phyloP scores from a whole-genome alignment of 2,888 invertebrate genomes.

The Portevinia maculata region DNA sequence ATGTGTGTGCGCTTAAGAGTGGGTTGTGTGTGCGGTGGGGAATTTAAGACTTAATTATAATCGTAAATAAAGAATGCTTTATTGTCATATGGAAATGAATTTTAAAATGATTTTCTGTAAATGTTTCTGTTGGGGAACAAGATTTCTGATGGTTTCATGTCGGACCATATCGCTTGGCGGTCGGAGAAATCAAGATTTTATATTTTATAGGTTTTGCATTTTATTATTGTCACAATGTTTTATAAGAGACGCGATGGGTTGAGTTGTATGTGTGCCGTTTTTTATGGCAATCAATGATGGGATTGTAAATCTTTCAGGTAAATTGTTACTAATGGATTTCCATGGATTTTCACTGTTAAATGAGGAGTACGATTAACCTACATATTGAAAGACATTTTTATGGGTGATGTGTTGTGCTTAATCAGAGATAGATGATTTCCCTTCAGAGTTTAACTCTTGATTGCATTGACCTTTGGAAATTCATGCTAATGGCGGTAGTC shows the following conservation, averaged over 20 bases:
- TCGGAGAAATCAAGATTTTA: conserved; percentile 66
- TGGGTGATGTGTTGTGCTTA: not conserved
- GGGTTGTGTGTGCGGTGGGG: conserved; percentile 28
- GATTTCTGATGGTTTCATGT: conserved; percentile 35
- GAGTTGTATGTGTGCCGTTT: conserved; percentile 2
- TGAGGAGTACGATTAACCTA: conserved; percentile 54
- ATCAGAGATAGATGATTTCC: conserved; percentile 24
- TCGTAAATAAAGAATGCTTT: conserved; percentile 71
- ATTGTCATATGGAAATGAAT: conserved; percentile 72
- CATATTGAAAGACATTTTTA: conserved; percentile 36
- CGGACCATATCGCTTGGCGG: not conserved
- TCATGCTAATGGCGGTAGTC: no score
- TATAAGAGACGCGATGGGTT: conserved; percentile 1
- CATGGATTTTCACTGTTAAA: conserved; percentile 49
- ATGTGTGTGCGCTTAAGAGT: conserved; percentile 17
- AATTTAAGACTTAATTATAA: conserved; percentile 66
- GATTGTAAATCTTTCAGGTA: conserved; percentile 58
- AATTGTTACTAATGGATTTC: conserved; percentile 71
- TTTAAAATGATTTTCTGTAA: conserved; percentile 58
- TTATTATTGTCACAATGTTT: conserved; percentile 39
- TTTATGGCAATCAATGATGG: conserved; percentile 61
- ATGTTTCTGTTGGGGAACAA: conserved; percentile 40
- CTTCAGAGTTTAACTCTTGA: not conserved
- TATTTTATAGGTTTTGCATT: conserved; percentile 55
- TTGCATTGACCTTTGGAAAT: no score